Conservation (phyloP, 2,113 vertebrate species). For the Mesocricetus auratus region DNA sequence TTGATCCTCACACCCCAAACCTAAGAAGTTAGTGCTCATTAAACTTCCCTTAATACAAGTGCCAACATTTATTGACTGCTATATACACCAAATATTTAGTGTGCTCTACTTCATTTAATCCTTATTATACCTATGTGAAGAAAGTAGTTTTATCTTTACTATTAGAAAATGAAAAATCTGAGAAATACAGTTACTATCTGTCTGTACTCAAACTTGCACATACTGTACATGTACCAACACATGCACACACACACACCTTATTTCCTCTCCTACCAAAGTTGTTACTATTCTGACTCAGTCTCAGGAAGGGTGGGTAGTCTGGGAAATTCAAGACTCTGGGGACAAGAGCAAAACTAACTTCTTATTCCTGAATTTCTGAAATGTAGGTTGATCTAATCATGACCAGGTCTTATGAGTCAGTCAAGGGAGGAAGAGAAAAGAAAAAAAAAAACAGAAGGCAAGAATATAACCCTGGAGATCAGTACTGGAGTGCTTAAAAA, state of each 20-base stretch:
- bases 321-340: conserved; percentile 55
- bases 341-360: conserved; percentile 59
- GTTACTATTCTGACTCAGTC: conserved; percentile 63
- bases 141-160: conserved; percentile 42
- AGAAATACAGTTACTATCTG: conserved; percentile 16
- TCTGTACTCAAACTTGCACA: neutral
- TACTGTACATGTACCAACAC: neutral
- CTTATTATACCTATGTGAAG: neutral
- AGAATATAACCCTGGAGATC: conserved; percentile 30
- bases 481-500: conserved; percentile 15
- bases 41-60: conserved; percentile 34
- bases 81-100: conserved; percentile 17
- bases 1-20: neutral
- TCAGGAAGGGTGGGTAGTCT: conserved; percentile 44
- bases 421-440: neutral
- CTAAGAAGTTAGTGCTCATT: neutral
- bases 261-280: conserved; percentile 26
- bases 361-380: conserved; percentile 69
- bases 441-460: neutral
- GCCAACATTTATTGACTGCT: neutral
- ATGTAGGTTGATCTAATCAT: conserved; percentile 64
- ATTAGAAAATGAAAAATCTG: conserved; percentile 53
- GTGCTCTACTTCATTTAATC: conserved; percentile 44
- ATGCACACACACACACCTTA: neutral
- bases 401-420: conserved; percentile 66